Conservation (phyloP, 2,888 invertebrate genomes). For the Protophormia terraenovae region DNA sequence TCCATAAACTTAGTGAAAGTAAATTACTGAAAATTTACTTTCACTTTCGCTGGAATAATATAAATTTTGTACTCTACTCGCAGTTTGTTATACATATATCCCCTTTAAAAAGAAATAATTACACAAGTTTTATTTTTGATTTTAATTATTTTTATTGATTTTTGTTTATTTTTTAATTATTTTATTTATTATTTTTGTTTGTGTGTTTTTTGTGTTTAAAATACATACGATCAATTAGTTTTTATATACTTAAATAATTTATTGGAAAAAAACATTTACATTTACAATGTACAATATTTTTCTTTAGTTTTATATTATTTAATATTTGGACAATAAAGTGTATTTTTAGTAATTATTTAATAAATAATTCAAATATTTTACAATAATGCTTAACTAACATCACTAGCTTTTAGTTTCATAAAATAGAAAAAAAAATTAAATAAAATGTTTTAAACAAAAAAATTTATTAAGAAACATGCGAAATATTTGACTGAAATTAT, state of each 20-base stretch:
- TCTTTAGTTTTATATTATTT: conserved; percentile 40
- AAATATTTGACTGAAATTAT: conserved; percentile 50
- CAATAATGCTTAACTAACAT: conserved; percentile 69
- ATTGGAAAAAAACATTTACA: conserved; percentile 55
- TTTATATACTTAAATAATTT: conserved; percentile 54
- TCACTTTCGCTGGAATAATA: no score
- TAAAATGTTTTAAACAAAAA: conserved; percentile 1
- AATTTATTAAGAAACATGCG: neutral
- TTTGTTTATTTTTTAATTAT: conserved; percentile 9
- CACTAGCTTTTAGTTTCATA: conserved; percentile 70
- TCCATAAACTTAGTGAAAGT: no score
- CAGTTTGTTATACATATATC: no score
- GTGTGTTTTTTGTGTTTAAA: conserved; percentile 46
- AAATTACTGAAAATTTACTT: no score
- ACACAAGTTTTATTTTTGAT: neutral
- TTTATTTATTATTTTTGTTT: conserved; percentile 42
- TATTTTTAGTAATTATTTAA: conserved; percentile 50
- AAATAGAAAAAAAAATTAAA: conserved; percentile 1
- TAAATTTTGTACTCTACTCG: no score
- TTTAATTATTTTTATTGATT: conserved; percentile 38
- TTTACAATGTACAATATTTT: conserved; percentile 55
- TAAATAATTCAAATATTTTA: conserved; percentile 60
- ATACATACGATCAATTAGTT: conserved; percentile 53
- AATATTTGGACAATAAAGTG: conserved; percentile 63
- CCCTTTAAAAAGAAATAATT: neutral